These are phyloP conservation scores for Dendronephthya gigantea DNA, from an alignment of 64 coral and sea anemone species.

Conservation along the genomic window DNA sequence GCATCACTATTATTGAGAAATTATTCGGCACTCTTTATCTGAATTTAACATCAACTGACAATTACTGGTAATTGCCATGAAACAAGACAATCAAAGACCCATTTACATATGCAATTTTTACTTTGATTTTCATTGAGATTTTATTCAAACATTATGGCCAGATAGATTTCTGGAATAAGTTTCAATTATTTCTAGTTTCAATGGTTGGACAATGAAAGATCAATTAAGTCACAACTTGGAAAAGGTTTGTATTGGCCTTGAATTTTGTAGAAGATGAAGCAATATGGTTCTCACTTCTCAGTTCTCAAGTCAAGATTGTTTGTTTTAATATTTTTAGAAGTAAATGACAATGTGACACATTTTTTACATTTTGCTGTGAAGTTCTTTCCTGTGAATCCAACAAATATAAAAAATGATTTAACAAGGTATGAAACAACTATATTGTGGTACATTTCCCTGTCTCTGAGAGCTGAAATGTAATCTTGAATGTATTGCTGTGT, in stretches of 20 bases:
- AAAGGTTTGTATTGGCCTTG: neutral
- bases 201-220: neutral
- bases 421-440: neutral
- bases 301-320: too few species aligned
- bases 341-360: neutral
- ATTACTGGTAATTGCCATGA: too few species aligned
- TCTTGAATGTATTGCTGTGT: too few species aligned
- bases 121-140: too few species aligned
- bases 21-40: too few species aligned
- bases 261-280: too few species aligned
- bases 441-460: neutral
- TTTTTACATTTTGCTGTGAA: constrained; percentile 5
- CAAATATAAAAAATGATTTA: neutral
- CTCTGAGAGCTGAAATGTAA: too few species aligned
- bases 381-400: constrained; percentile 13
- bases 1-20: too few species aligned
- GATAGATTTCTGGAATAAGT: neutral
- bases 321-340: neutral
- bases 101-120: too few species aligned
- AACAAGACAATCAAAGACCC: too few species aligned
- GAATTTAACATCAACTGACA: too few species aligned
- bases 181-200: neutral
- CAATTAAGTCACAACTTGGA: neutral
- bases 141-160: too few species aligned
- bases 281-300: neutral